A percentile compares a stretch with the other conserved stretches of the same genome.
Conservation (phyloP, 2,113 vertebrate genomes). For the Aldabrachelys gigantea region DNA sequence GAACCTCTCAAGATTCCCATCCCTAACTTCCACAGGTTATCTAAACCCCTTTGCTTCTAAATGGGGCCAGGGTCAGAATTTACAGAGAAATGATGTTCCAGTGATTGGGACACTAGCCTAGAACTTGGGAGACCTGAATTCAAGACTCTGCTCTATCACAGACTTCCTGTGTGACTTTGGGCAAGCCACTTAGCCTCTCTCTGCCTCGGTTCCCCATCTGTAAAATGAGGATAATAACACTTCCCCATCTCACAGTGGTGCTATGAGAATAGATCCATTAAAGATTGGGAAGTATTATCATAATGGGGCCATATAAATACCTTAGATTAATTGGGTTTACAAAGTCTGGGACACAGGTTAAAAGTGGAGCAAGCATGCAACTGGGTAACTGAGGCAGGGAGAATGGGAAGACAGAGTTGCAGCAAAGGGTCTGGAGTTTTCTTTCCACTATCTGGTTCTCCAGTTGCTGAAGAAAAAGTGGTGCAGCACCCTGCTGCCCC, state of each 20-base stretch:
- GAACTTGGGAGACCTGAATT: background rate
- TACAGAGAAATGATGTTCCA: background rate
- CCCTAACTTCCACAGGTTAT: background rate
- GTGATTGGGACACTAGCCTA: background rate
- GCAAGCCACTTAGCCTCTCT: background rate
- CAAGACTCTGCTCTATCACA: background rate
- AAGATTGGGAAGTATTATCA: background rate
- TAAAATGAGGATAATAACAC: background rate
- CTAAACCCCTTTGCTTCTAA: background rate
- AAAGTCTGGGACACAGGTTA: background rate
- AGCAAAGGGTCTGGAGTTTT: background rate
- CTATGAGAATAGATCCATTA: background rate
- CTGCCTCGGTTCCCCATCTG: background rate
- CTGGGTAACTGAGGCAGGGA: background rate
- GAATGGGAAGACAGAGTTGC: background rate
- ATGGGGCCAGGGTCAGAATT: background rate
- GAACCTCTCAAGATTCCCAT: background rate
- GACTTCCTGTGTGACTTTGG: background rate
- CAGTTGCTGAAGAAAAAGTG: background rate
- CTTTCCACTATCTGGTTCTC: background rate
- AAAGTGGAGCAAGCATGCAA: background rate
- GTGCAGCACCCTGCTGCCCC: background rate
- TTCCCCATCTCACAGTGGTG: background rate
- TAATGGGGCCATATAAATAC: background rate
- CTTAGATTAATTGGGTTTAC: background rate